phyloP scores from a whole-genome alignment of 2,113 vertebrate genomes.

The zebrafish (Danio rerio) region DNA sequence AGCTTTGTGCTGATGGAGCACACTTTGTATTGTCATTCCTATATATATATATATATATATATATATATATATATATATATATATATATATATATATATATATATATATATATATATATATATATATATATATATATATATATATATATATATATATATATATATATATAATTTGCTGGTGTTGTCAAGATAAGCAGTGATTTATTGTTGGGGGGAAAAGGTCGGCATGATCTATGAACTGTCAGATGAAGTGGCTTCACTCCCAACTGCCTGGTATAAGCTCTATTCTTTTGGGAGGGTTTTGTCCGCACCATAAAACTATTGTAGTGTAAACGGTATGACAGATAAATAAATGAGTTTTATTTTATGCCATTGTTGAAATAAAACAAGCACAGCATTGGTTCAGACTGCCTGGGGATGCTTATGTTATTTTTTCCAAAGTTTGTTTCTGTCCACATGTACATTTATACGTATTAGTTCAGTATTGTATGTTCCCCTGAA shows the following conservation, averaged over 20 bases:
- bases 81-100: background rate
- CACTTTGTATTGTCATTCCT: background rate
- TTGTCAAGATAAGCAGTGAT: background rate
- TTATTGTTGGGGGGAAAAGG: conserved; percentile 8
- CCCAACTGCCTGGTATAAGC: conserved; percentile 22
- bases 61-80: background rate
- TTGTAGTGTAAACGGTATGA: conserved; percentile 4
- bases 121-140: background rate
- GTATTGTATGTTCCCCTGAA: conserved; percentile 10
- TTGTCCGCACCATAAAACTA: conserved; percentile 13
- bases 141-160: background rate
- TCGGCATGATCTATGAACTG: conserved; percentile 27
- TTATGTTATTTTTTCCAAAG: background rate
- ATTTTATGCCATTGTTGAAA: background rate
- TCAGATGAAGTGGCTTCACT: conserved; percentile 23
- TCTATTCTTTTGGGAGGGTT: conserved; percentile 30
- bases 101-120: background rate
- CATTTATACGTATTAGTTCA: conserved; percentile 14
- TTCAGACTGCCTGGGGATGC: background rate
- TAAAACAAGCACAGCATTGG: background rate
- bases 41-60: background rate
- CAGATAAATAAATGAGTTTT: background rate
- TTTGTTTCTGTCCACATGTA: background rate
- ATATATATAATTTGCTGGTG: background rate
- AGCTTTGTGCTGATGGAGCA: background rate